Evolutionary conservation across 2,113 vertebrate species (phyloP), one percentile per base, ranked within the genome.

Genomic region (Prunella himalayana): DNA sequence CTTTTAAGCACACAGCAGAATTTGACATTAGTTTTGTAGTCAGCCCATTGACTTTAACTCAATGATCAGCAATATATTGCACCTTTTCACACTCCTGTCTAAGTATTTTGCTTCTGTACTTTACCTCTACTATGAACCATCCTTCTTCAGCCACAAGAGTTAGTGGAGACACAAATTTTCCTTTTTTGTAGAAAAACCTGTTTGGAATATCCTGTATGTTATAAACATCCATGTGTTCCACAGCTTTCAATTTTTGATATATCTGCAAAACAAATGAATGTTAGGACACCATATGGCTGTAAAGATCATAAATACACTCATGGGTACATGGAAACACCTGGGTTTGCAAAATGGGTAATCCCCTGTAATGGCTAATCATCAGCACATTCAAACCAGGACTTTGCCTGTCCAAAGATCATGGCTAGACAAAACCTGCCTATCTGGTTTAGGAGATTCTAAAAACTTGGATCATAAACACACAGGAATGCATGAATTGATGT

Each of bases 41-140:
- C 14, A 60, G 49, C 24, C 64, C 31, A 14, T 28, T 69, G 63
- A 90, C 31, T 49, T 54, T 56, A 63, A 33, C 54, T 77, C 56
- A 49, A 1, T 70, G 31, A 83, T 49, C 31, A 37, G 71, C 31
- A 51, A 69, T 65, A 39, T n/a, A 71, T 30, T 33, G 44, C 15
- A 57, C 10, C n/a, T 79, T 94, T 82, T 69, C 65, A 76, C 13
- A 30, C 25, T 66, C 16, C 56, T 3, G 22, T 16, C 23, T 25
- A 82, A 84, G 11, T 39, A 72, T 54, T 89, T 63, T 88, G 53
- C 47, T 80, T 56, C 39, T 80, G 2, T 60, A 60, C 53, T 63
- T 98, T 97, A 99, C 99, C 99, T 99, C 98, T 25, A 89, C 87
- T 89, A 99, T 99, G 60, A 99, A 99, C 99, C 99, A 99, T 70